Percentiles rank a stretch among this genome's conserved stretches.
These are phyloP conservation scores for Caranx ignobilis DNA, from an alignment of 2,113 vertebrate genomes.

Conservation along the genomic window DNA sequence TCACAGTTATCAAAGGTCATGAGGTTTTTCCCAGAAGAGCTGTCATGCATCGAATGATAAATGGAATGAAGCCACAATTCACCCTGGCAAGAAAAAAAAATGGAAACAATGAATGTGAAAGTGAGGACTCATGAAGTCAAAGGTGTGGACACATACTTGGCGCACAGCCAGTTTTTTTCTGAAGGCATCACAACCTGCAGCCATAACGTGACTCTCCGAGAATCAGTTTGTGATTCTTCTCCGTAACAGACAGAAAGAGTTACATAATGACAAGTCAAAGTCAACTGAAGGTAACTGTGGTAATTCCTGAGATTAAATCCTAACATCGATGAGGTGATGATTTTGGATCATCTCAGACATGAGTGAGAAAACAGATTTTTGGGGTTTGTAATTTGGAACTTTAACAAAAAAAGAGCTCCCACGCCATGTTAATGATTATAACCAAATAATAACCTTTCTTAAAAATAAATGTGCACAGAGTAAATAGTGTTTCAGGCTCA, in stretches of 20 bases:
- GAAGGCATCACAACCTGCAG: neutral
- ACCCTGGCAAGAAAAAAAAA: neutral
- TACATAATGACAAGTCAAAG: neutral
- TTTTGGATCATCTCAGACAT: too few relatives aligned
- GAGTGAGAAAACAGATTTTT: too few relatives aligned
- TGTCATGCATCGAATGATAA: neutral
- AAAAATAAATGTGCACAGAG: neutral
- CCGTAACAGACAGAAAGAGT: neutral
- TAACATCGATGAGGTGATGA: too few relatives aligned
- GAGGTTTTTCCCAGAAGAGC: conserved; percentile 24
- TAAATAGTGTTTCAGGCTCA: neutral
- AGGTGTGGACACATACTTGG: neutral
- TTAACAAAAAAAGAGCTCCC: too few relatives aligned
- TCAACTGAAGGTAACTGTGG: too few relatives aligned
- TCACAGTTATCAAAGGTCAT: neutral
- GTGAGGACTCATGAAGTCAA: too few relatives aligned
- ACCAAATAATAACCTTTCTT: neutral
- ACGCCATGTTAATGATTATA: too few relatives aligned
- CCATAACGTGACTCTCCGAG: neutral
- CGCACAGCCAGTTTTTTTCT: neutral
- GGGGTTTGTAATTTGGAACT: neutral
- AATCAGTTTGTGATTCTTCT: neutral
- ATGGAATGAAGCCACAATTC: conserved; percentile 28
- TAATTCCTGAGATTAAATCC: too few relatives aligned
- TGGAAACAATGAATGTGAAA: neutral